Conservation (phyloP, 1,140 invertebrate genomes). For the Ips nitidus region DNA sequence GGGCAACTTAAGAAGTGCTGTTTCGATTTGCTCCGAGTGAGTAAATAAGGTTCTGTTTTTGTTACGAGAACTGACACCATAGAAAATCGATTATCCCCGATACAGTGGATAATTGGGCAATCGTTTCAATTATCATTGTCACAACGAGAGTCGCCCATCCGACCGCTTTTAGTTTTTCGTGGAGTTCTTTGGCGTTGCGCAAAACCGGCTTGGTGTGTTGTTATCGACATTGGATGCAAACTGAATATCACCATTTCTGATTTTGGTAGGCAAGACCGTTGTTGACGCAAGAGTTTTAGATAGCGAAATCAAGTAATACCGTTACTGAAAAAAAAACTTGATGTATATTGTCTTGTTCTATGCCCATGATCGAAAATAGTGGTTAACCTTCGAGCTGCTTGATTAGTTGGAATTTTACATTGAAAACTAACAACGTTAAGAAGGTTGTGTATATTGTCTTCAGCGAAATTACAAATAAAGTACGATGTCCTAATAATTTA, state of each 20-base stretch:
- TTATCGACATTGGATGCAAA: no score
- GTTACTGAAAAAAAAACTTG: no score
- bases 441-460: no score
- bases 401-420: conserved; percentile 1
- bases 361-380: conserved; percentile 3
- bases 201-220: no score
- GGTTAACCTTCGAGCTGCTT: conserved; percentile 1
- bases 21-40: conserved; percentile 2
- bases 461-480: no score
- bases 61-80: conserved; percentile 3
- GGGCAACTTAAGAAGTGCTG: neutral
- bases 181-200: no score
- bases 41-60: neutral
- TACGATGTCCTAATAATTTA: no score
- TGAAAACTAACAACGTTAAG: conserved; percentile 2
- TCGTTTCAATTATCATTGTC: conserved; percentile 4
- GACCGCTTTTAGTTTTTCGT: neutral
- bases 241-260: no score
- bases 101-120: conserved; percentile 8
- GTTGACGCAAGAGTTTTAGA: no score
- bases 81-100: conserved; percentile 6
- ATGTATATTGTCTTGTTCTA: neutral
- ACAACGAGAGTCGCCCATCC: neutral
- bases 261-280: no score
- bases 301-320: no score